phyloP scores from a whole-genome alignment of 2,888 invertebrate genomes.

The Aplocera efformata region DNA sequence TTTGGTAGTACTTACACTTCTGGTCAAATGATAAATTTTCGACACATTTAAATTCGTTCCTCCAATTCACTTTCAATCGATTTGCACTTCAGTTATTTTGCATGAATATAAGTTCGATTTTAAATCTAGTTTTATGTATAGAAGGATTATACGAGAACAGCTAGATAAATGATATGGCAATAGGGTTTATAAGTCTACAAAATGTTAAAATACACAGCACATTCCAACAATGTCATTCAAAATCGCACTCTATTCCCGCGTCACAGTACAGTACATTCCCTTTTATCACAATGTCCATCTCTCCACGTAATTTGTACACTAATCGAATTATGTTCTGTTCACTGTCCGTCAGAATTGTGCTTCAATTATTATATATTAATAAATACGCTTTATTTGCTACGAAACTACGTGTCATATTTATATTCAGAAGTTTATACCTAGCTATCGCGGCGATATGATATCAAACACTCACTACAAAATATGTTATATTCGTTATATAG shows the following conservation, averaged over 20 bases:
- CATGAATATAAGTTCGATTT: no score
- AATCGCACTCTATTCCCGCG: conserved; percentile 17
- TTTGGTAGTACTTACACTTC: no score
- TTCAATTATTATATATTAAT: conserved; percentile 6
- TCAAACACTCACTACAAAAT: not conserved
- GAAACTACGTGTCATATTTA: conserved; percentile 12
- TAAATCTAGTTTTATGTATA: conserved; percentile 1
- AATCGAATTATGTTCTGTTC: conserved; percentile 26
- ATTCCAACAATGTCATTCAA: conserved; percentile 6
- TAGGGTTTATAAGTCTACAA: conserved; percentile 4
- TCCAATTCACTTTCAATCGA: no score
- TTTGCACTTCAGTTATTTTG: no score
- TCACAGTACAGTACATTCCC: conserved; percentile 10
- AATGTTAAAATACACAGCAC: conserved; percentile 8
- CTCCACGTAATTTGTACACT: conserved; percentile 35
- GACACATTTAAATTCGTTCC: no score
- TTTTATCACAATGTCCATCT: conserved; percentile 31
- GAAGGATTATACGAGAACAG: conserved; percentile 1
- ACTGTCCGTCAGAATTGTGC: conserved; percentile 10
- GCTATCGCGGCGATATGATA: no score
- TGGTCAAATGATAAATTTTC: no score
- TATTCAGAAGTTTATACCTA: no score
- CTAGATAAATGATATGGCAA: not conserved
- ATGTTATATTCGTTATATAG: not conserved
- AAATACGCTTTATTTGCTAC: conserved; percentile 12